Evolutionary conservation across 2,797 vertebrate genomes (phyloP).

Genomic region (Cirrhinus molitorella): DNA sequence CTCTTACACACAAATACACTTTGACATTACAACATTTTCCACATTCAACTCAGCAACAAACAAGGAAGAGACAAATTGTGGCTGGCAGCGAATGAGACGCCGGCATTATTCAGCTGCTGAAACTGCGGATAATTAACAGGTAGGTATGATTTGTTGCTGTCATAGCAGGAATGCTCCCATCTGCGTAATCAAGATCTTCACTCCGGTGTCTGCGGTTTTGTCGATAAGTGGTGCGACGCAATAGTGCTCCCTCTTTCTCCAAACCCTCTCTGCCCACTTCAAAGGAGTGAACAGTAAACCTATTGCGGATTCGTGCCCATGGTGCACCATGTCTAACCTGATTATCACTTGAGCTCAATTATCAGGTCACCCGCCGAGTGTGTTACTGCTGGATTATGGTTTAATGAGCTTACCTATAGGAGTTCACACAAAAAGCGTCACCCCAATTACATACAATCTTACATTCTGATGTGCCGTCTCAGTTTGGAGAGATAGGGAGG

Average conservation of each 20-base stretch:
- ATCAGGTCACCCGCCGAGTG: constrained; percentile 51
- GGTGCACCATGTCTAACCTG: constrained; percentile 52
- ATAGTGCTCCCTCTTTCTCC: not conserved
- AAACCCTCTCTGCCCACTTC: constrained; percentile 8
- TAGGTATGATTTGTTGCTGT: constrained; percentile 44
- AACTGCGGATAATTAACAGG: constrained; percentile 52
- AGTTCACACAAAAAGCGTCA: constrained; percentile 54
- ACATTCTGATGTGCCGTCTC: constrained; percentile 31
- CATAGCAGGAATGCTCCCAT: constrained; percentile 2
- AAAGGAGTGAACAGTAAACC: constrained; percentile 10
- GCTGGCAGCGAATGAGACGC: constrained; percentile 43
- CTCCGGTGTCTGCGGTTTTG: not conserved
- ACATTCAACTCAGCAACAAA: constrained; percentile 43
- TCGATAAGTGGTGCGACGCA: not conserved
- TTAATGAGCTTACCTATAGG: constrained; percentile 62
- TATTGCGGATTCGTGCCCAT: constrained; percentile 22
- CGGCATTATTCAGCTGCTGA: constrained; percentile 40
- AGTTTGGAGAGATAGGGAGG: constrained; percentile 10
- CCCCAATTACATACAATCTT: constrained; percentile 56
- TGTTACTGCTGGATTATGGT: constrained; percentile 52
- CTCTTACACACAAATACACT: constrained; percentile 56
- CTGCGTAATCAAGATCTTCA: constrained; percentile 27
- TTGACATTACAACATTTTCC: constrained; percentile 45
- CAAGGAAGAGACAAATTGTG: constrained; percentile 54
- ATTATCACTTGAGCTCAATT: constrained; percentile 62